Evolutionary conservation across 2,113 vertebrate species (phyloP).

Genomic region (Macquaria australasica): DNA sequence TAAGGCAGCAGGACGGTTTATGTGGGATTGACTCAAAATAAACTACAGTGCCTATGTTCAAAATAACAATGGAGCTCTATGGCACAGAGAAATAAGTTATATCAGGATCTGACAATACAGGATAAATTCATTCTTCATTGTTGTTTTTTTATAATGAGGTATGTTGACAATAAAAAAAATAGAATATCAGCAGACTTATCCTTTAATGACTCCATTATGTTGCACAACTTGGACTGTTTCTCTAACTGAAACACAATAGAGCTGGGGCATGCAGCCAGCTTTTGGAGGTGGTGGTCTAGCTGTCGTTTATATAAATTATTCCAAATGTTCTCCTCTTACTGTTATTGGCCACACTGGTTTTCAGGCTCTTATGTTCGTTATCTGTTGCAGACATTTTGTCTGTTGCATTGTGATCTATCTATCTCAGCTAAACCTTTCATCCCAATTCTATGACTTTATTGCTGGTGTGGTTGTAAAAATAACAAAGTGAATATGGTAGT

Average conservation of each 20-base stretch:
- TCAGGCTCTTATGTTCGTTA: neutral
- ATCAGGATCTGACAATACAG: neutral
- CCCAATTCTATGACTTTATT: neutral
- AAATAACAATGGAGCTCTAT: neutral
- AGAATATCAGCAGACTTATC: neutral
- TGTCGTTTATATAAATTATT: neutral
- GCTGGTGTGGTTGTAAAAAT: neutral
- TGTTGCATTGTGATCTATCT: neutral
- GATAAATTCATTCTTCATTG: neutral
- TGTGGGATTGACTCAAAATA: neutral
- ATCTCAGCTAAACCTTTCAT: neutral
- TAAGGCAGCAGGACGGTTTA: neutral
- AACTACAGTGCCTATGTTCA: too few relatives aligned
- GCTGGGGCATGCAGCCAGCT: neutral
- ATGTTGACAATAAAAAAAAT: neutral
- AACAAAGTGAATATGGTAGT: neutral
- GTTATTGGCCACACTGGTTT: neutral
- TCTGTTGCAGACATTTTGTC: neutral
- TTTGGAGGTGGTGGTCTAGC: neutral
- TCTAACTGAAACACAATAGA: neutral
- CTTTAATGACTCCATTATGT: neutral
- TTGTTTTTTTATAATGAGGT: neutral
- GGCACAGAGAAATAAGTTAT: neutral
- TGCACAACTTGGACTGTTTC: conserved; percentile 9
- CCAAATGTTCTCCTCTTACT: neutral